These are phyloP conservation scores for Crematogaster levior DNA, from an alignment of 2,888 invertebrate genomes.

Conservation along the genomic window DNA sequence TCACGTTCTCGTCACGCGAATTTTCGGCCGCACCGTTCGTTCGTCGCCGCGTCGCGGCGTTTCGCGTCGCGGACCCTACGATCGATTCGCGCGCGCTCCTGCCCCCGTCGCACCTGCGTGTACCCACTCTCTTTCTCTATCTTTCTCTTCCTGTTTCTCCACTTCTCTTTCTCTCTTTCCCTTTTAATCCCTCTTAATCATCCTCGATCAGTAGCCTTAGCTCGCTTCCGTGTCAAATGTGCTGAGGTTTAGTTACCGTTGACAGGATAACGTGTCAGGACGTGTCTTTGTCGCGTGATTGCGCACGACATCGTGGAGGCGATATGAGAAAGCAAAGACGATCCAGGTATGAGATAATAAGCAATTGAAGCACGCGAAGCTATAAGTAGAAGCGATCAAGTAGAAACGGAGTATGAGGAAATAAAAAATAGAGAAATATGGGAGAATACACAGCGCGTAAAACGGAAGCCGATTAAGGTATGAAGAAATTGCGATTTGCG, in stretches of 20 bases:
- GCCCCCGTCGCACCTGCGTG: slow-evolving; percentile 68
- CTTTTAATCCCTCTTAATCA: slow-evolving; percentile 10
- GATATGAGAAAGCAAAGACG: slow-evolving; percentile 18
- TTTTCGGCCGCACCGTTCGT: slow-evolving; percentile 71
- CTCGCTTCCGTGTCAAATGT: slow-evolving; percentile 12
- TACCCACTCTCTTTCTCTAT: slow-evolving; percentile 40
- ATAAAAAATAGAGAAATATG: background rate
- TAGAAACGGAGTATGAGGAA: background rate
- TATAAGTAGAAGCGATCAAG: slow-evolving; percentile 5
- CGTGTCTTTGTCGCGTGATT: slow-evolving; percentile 26
- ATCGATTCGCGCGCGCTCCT: slow-evolving; percentile 73
- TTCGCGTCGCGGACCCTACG: slow-evolving; percentile 63
- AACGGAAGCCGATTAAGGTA: slow-evolving; percentile 2
- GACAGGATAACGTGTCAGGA: slow-evolving; percentile 39
- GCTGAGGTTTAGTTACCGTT: slow-evolving; percentile 10
- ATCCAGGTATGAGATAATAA: slow-evolving; percentile 19
- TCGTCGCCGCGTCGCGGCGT: slow-evolving; percentile 69
- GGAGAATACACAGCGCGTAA: background rate
- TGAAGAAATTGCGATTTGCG: background rate
- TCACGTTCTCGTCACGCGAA: slow-evolving; percentile 76
- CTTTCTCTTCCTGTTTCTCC: slow-evolving; percentile 51
- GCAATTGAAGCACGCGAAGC: slow-evolving; percentile 1
- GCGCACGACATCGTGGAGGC: background rate
- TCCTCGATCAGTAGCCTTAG: slow-evolving; percentile 1
- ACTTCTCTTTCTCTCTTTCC: slow-evolving; percentile 16